phyloP scores from a whole-genome alignment of 2,113 vertebrate genomes.

The Gallinago paraguaiae region DNA sequence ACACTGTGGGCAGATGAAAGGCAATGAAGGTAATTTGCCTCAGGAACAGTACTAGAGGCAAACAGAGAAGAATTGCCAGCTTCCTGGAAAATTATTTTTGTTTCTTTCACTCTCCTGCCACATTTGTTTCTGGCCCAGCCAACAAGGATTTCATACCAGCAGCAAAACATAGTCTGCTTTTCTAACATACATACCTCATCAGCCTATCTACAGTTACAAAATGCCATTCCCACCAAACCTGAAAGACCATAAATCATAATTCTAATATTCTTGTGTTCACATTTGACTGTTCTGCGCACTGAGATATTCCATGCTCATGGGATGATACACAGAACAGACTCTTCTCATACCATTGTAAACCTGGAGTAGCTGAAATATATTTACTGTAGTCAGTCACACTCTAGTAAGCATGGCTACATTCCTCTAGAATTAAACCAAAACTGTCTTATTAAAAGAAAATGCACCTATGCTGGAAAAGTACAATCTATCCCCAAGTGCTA shows the following conservation, averaged over 20 bases:
- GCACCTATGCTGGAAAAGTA: neutral
- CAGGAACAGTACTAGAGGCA: neutral
- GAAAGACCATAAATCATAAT: neutral
- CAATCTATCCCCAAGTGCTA: neutral
- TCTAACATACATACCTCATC: neutral
- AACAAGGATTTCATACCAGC: neutral
- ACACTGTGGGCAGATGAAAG: neutral
- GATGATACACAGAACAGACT: neutral
- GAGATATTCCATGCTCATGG: neutral
- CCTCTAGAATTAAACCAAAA: neutral
- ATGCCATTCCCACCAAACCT: neutral
- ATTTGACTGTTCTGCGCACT: neutral
- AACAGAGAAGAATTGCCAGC: neutral
- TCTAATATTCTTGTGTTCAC: neutral
- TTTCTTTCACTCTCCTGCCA: neutral
- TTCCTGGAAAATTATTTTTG: neutral
- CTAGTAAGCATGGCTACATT: neutral
- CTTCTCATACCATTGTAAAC: neutral
- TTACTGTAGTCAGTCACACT: neutral
- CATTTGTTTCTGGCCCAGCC: neutral
- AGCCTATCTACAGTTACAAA: neutral
- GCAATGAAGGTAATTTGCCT: neutral
- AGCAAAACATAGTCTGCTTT: neutral
- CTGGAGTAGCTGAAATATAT: neutral
- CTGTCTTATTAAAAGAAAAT: neutral